These are phyloP conservation scores for Aethina tumida DNA, from an alignment of 1,140 invertebrate species.

Conservation along the genomic window DNA sequence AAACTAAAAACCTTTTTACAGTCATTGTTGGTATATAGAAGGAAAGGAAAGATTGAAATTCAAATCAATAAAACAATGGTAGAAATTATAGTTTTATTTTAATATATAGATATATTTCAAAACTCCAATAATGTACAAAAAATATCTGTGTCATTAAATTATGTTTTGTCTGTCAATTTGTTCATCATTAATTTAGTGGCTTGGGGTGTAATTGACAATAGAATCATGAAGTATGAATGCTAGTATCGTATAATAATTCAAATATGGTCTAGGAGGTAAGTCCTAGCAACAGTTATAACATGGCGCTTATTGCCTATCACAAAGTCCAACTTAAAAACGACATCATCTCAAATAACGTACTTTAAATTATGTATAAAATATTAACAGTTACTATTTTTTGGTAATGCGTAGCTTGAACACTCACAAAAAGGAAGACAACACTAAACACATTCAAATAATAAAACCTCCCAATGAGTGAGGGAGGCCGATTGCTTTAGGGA, in stretches of 20 bases:
- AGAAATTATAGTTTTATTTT: conserved; percentile 34
- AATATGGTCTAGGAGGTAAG: conserved; percentile 35
- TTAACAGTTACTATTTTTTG: conserved; percentile 39
- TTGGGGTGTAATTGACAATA: conserved; percentile 37
- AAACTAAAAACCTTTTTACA: too few species aligned
- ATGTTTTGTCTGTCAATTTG: conserved; percentile 39
- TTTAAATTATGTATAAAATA: conserved; percentile 41
- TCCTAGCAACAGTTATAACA: conserved; percentile 39
- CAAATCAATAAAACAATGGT: conserved; percentile 18
- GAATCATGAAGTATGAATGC: conserved; percentile 35
- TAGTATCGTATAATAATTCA: conserved; percentile 27
- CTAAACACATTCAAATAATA: conserved; percentile 32
- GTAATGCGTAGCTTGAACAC: conserved; percentile 36
- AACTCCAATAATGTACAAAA: conserved; percentile 45
- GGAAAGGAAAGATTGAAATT: conserved; percentile 6
- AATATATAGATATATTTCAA: conserved; percentile 43
- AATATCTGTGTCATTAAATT: conserved; percentile 44
- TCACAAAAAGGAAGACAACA: conserved; percentile 36
- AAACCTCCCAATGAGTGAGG: too few species aligned
- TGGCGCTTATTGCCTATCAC: conserved; percentile 38
- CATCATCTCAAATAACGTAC: conserved; percentile 37
- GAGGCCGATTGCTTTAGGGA: too few species aligned
- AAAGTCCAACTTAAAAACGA: conserved; percentile 38
- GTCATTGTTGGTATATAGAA: too few species aligned
- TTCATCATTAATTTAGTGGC: conserved; percentile 35